phyloP scores from a whole-genome alignment of 2,888 invertebrate genomes.

The Tetropium fuscum region DNA sequence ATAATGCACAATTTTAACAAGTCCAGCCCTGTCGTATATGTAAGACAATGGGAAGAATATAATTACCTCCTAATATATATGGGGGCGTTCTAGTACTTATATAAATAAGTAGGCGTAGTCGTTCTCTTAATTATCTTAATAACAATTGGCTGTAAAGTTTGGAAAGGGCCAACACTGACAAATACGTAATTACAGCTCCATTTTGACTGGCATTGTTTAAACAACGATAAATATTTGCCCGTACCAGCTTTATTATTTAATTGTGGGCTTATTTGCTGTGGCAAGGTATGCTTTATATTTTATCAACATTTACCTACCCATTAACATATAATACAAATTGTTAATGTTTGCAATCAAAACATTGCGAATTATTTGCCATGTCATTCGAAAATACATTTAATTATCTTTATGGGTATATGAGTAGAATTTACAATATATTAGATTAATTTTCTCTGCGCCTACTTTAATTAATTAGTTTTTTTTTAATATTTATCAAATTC shows the following conservation, averaged over 20 bases:
- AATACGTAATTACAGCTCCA: constrained; percentile 49
- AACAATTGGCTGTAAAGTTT: constrained; percentile 48
- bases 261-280: constrained; percentile 44
- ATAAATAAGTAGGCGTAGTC: constrained; percentile 41
- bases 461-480: too few species aligned
- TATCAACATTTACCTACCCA: constrained; percentile 38
- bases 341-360: constrained; percentile 38
- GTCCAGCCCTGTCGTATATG: too few species aligned
- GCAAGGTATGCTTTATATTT: constrained; percentile 41
- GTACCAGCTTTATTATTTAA: constrained; percentile 44
- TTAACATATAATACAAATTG: constrained; percentile 33
- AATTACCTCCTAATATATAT: constrained; percentile 30
- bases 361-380: constrained; percentile 35
- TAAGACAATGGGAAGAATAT: constrained; percentile 36
- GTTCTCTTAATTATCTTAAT: constrained; percentile 41
- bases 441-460: too few species aligned
- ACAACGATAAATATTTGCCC: constrained; percentile 45
- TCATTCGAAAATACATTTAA: constrained; percentile 10
- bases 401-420: not conserved
- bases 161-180: constrained; percentile 47
- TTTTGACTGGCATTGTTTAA: constrained; percentile 43
- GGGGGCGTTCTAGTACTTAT: constrained; percentile 40
- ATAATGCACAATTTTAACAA: too few species aligned
- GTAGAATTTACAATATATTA: too few species aligned
- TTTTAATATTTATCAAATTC: too few species aligned